Base-by-base conservation (phyloP, 2,113 vertebrate genomes). In the Eulemur rufifrons region DNA sequence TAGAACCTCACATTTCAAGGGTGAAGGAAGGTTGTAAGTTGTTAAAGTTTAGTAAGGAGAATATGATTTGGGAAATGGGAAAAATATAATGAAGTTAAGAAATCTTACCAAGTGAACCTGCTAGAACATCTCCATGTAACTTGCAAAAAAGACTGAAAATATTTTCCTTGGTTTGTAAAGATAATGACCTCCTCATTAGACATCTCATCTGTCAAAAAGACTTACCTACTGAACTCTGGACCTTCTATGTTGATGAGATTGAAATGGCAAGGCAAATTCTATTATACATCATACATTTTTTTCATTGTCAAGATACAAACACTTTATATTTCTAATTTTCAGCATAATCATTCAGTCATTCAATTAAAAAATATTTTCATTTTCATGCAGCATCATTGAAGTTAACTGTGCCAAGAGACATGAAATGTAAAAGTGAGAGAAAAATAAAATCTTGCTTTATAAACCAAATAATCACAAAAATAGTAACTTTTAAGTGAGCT, bases 391-490 rank as follows among this genome's bases (percentile, higher is more conserved):
- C 9, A 80, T 50, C 15, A 64, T 11, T 63, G 6, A 39, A 32
- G 13, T 54, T 81, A 66, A 81, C 12, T 64, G 14, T 63, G n/a
- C 20, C 39, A 86, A 47, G 56, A 66, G 4, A 15, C 63, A 27
- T 39, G 42, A 61, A 59, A 76, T 82, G 6, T 52, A 32, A 89
- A 89, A 78, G 2, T 32, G 8, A 77, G 4, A 18, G 12, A 10
- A 77, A 61, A 78, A 50, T 68, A 83, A 83, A 83, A 59, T 45
- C 12, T 54, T 81, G 14, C 27, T 73, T 80, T 73, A 45, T 17
- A 64, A 45, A 66, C 68, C 23, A 94, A 95, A 86, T 6, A n/a
- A 50, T 74, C 27, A 74, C 23, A 91, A 76, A 94, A 74, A 91
- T 59, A 86, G 42, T 86, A 61, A 3, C 2, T 61, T 94, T 69